Evolutionary conservation across 1,140 invertebrate species (phyloP).

Genomic region (Gonatopus flavifemur): DNA sequence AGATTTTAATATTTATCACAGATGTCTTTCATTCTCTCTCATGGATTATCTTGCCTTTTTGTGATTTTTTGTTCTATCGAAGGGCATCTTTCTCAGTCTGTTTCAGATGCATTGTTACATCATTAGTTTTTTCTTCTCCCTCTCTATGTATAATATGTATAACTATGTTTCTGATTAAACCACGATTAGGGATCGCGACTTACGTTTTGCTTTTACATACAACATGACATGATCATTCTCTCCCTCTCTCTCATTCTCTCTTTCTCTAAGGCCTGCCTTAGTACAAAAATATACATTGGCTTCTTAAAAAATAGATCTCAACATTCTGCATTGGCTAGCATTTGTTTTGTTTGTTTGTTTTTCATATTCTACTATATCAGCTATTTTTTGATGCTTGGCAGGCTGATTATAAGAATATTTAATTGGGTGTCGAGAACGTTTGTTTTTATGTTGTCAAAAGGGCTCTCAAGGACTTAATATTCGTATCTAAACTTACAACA

Average conservation of each 20-base stretch:
- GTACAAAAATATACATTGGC: slow-evolving; percentile 59
- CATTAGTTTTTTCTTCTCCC: slow-evolving; percentile 1
- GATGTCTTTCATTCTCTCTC: slow-evolving; percentile 54
- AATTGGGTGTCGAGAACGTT: slow-evolving; percentile 33
- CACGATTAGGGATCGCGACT: slow-evolving; percentile 31
- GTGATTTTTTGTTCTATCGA: slow-evolving; percentile 17
- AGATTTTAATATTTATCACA: slow-evolving; percentile 55
- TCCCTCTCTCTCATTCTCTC: background rate
- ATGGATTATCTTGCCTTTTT: slow-evolving; percentile 24
- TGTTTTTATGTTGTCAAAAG: slow-evolving; percentile 41
- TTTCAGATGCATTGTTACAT: slow-evolving; percentile 1
- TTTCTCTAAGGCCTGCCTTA: slow-evolving; percentile 57
- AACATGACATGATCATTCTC: slow-evolving; percentile 30
- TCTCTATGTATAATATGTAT: slow-evolving; percentile 3
- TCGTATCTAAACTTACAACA: slow-evolving; percentile 43
- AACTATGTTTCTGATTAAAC: slow-evolving; percentile 9
- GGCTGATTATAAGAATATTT: slow-evolving; percentile 31
- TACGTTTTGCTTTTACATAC: slow-evolving; percentile 19
- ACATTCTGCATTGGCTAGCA: slow-evolving; percentile 44
- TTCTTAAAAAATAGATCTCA: slow-evolving; percentile 60
- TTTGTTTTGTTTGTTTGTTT: too few species aligned
- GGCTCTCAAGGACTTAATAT: slow-evolving; percentile 34
- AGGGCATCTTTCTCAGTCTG: slow-evolving; percentile 40
- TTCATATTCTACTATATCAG: slow-evolving; percentile 34
- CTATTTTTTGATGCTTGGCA: slow-evolving; percentile 43